Percentiles rank a stretch among this genome's conserved stretches.
Conservation (phyloP, 2,888 invertebrate genomes). For the Agriopis marginaria region DNA sequence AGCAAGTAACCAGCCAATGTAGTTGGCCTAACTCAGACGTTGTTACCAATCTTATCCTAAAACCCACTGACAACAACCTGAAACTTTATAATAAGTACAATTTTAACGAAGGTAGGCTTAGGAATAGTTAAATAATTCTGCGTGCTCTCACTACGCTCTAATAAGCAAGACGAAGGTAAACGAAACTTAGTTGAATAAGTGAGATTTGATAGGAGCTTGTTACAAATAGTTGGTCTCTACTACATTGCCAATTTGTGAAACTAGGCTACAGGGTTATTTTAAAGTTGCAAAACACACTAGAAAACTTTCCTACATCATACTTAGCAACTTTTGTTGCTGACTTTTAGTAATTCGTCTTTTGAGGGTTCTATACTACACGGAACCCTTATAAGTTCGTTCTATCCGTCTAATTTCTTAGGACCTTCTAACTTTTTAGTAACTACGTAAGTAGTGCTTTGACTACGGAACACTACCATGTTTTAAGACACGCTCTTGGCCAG, state of each 20-base stretch:
- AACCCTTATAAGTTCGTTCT: too few species aligned
- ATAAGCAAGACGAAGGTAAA: conserved; percentile 2
- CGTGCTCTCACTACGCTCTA: not conserved
- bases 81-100: conserved; percentile 3
- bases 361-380: too few species aligned
- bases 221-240: not conserved
- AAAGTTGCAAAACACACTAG: too few species aligned
- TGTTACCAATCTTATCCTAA: not conserved
- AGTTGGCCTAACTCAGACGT: not conserved
- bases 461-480: too few species aligned
- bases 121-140: not conserved
- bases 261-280: not conserved
- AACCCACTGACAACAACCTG: not conserved
- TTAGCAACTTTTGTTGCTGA: too few species aligned
- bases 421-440: too few species aligned
- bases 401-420: too few species aligned
- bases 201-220: conserved; percentile 8
- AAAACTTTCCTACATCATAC: too few species aligned
- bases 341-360: too few species aligned
- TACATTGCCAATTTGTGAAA: not conserved
- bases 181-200: conserved; percentile 7
- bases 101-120: conserved; percentile 17
- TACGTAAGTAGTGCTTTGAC: too few species aligned
- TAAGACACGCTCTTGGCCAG: too few species aligned
- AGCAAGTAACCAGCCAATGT: too few species aligned